A percentile compares a stretch with the other conserved stretches of the same genome.
Evolutionary conservation across 2,888 invertebrate genomes (phyloP).

Genomic region (Callimorpha dominula): DNA sequence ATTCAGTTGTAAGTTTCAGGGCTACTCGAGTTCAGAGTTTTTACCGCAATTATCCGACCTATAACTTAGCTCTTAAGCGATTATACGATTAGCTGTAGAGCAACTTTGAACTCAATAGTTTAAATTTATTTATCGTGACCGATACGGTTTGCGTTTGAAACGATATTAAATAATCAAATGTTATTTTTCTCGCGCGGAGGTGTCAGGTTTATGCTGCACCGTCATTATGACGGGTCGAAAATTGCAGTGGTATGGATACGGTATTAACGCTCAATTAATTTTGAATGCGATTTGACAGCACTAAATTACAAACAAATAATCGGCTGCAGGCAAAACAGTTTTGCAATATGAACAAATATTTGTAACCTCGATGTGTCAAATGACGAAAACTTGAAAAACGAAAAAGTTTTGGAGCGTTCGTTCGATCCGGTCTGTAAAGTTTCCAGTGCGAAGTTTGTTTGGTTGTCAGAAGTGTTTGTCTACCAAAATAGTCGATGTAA

Average conservation of each 20-base stretch:
- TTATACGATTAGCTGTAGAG: constrained; percentile 50
- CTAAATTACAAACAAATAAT: constrained; percentile 69
- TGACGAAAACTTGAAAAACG: constrained; percentile 39
- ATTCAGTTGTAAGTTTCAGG: constrained; percentile 59
- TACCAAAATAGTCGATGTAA: constrained; percentile 70
- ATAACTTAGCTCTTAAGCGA: constrained; percentile 53
- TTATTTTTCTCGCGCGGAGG: constrained; percentile 63
- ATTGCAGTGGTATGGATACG: constrained; percentile 71
- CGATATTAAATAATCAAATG: constrained; percentile 76
- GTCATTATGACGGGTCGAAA: constrained; percentile 77
- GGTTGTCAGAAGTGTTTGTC: constrained; percentile 45
- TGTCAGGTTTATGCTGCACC: constrained; percentile 79
- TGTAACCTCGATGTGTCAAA: constrained; percentile 52
- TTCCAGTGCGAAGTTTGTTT: constrained; percentile 51
- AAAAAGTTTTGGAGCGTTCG: constrained; percentile 32
- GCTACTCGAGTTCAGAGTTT: constrained; percentile 52
- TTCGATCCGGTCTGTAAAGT: constrained; percentile 21
- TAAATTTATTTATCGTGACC: constrained; percentile 63
- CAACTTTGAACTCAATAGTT: constrained; percentile 48
- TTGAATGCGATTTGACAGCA: constrained; percentile 77
- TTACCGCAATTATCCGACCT: constrained; percentile 59
- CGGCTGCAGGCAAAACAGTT: constrained; percentile 50
- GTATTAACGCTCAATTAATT: constrained; percentile 79
- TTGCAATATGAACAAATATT: constrained; percentile 51
- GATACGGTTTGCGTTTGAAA: constrained; percentile 61